Percentiles rank a stretch among this genome's conserved stretches.
phyloP scores from a whole-genome alignment of 64 coral and sea anemone species.

The Pachyseris speciosa region DNA sequence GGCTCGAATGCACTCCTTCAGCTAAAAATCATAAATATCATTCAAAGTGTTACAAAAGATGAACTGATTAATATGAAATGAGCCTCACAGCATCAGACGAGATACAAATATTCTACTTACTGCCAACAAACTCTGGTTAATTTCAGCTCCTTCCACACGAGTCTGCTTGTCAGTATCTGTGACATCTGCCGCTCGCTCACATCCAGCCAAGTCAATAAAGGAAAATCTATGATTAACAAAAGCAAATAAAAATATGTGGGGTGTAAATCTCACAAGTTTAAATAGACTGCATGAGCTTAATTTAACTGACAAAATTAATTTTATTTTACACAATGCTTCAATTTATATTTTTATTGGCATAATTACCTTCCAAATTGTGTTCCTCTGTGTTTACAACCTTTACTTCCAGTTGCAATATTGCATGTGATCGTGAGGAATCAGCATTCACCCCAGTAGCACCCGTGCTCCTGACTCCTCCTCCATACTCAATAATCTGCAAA shows the following conservation, averaged over 20 bases:
- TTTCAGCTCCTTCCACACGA: constrained; percentile 90
- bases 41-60: neutral
- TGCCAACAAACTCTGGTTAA: constrained; percentile 92
- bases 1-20: constrained; percentile 90
- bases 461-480: constrained; percentile 75
- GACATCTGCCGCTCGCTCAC: constrained; percentile 90
- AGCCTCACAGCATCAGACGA: neutral
- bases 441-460: constrained; percentile 88
- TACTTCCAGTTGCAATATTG: constrained; percentile 80
- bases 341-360: neutral
- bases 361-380: constrained; percentile 67
- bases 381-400: constrained; percentile 48
- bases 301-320: too few relatives aligned
- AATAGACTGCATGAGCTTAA: too few relatives aligned
- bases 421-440: constrained; percentile 91
- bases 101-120: constrained; percentile 37
- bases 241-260: neutral
- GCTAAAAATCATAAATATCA: constrained; percentile 34
- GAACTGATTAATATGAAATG: neutral
- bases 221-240: constrained; percentile 57
- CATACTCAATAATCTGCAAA: constrained; percentile 85
- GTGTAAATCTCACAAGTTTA: too few relatives aligned
- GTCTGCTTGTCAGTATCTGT: constrained; percentile 93
- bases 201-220: constrained; percentile 92
- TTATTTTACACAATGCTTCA: too few relatives aligned